Percentiles rank a stretch among this genome's conserved stretches.
phyloP scores from a whole-genome alignment of 1,140 invertebrate species.

The Sarcophaga peregrina region DNA sequence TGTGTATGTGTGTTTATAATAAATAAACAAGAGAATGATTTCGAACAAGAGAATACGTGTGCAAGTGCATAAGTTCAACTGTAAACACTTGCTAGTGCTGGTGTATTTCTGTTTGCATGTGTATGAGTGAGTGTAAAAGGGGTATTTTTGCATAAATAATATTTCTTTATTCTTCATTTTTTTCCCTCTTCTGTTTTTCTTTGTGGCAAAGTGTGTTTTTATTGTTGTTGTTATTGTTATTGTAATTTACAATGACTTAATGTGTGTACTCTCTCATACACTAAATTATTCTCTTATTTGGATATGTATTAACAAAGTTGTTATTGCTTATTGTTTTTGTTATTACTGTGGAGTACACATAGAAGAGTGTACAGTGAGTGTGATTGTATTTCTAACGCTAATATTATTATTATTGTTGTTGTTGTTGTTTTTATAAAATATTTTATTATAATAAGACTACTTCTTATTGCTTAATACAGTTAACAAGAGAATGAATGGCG shows the following conservation, averaged over 20 bases:
- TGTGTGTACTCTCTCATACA: constrained; percentile 7
- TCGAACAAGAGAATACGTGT: no score
- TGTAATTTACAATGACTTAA: constrained; percentile 17
- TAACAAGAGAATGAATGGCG: no score
- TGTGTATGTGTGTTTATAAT: background rate
- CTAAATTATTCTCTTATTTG: no score
- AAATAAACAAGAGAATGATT: background rate
- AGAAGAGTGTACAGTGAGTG: no score
- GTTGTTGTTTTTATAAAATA: background rate
- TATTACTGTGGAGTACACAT: no score
- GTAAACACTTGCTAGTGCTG: background rate
- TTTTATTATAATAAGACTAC: background rate
- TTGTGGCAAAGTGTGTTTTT: background rate
- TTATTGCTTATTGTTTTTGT: background rate
- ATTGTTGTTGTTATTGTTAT: background rate
- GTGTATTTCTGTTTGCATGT: no score
- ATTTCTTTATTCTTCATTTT: background rate
- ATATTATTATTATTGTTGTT: background rate
- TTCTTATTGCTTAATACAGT: background rate
- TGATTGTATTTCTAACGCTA: no score
- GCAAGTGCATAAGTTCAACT: no score
- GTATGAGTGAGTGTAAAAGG: background rate
- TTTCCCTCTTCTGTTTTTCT: no score
- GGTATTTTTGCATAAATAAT: constrained; percentile 25
- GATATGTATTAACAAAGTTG: background rate